These are phyloP conservation scores for Pimpla rufipes DNA, from an alignment of 2,888 invertebrate species.

Conservation along the genomic window DNA sequence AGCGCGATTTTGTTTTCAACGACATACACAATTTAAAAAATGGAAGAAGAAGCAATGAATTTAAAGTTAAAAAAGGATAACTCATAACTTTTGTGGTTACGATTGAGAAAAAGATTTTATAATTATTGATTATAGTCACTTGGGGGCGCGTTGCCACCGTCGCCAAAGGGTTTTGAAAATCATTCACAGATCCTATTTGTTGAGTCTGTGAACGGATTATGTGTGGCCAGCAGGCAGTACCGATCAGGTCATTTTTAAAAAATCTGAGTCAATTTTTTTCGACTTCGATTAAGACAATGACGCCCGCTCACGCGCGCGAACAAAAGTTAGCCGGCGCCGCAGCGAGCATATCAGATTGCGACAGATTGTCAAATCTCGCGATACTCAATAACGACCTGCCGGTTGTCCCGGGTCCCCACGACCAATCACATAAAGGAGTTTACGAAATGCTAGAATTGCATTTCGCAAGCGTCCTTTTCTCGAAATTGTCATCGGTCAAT, in stretches of 20 bases:
- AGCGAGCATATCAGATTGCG: too few species aligned
- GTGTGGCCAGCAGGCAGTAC: not conserved
- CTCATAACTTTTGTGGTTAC: too few species aligned
- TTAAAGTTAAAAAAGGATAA: too few species aligned
- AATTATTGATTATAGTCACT: too few species aligned
- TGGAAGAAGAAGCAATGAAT: too few species aligned
- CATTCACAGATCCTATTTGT: not conserved
- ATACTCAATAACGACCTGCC: too few species aligned
- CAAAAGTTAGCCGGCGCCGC: too few species aligned
- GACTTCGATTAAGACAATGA: too few species aligned
- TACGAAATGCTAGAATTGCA: constrained; percentile 20
- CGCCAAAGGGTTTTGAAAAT: not conserved
- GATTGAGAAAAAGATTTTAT: too few species aligned
- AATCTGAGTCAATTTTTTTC: not conserved
- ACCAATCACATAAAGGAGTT: not conserved
- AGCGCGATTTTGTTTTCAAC: not conserved
- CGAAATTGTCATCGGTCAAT: constrained; percentile 22
- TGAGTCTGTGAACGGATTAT: not conserved
- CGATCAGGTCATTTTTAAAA: not conserved
- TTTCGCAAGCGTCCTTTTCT: constrained; percentile 11
- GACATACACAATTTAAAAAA: not conserved
- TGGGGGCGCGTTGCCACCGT: not conserved
- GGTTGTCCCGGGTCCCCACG: too few species aligned
- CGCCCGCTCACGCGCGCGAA: too few species aligned
- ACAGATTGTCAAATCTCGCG: too few species aligned